These are phyloP conservation scores for Rhadinocentrus ornatus DNA, from an alignment of 2,797 vertebrate species.

Conservation along the genomic window DNA sequence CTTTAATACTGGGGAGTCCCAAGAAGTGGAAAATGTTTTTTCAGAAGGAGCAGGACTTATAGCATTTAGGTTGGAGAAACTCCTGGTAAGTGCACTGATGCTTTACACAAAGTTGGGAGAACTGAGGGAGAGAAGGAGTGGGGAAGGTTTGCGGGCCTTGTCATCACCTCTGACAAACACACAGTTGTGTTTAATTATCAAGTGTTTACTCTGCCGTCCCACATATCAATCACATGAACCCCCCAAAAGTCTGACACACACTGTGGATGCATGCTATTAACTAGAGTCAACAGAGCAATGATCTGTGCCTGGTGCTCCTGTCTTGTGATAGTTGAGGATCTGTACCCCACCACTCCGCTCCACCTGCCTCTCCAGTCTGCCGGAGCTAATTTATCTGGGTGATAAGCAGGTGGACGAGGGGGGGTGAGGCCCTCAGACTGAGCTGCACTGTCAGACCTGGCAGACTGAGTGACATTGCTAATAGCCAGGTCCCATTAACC, in stretches of 20 bases:
- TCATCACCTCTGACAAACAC: slow-evolving; percentile 76
- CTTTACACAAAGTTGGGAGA: slow-evolving; percentile 46
- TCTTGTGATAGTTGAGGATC: slow-evolving; percentile 81
- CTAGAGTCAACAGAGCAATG: slow-evolving; percentile 82
- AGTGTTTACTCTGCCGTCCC: slow-evolving; percentile 77
- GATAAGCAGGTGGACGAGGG: slow-evolving; percentile 85
- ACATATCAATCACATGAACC: slow-evolving; percentile 73
- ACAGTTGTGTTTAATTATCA: slow-evolving; percentile 78
- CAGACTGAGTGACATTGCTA: slow-evolving; percentile 91
- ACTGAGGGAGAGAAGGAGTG: slow-evolving; percentile 32
- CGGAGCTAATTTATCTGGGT: slow-evolving; percentile 85
- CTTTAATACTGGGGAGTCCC: neutral
- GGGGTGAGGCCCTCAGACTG: slow-evolving; percentile 81
- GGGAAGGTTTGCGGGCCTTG: slow-evolving; percentile 42
- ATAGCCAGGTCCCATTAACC: slow-evolving; percentile 85
- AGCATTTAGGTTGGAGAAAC: slow-evolving; percentile 11
- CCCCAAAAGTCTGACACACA: slow-evolving; percentile 78
- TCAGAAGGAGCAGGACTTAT: neutral
- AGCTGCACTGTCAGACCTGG: slow-evolving; percentile 85
- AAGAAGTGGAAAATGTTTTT: slow-evolving; percentile 6
- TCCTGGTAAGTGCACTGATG: slow-evolving; percentile 31
- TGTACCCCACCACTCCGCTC: slow-evolving; percentile 66
- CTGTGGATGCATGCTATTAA: slow-evolving; percentile 82
- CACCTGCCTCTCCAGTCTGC: slow-evolving; percentile 83
- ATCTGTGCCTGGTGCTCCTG: slow-evolving; percentile 84